phyloP scores from a whole-genome alignment of 2,113 vertebrate genomes.

The Mobula birostris region DNA sequence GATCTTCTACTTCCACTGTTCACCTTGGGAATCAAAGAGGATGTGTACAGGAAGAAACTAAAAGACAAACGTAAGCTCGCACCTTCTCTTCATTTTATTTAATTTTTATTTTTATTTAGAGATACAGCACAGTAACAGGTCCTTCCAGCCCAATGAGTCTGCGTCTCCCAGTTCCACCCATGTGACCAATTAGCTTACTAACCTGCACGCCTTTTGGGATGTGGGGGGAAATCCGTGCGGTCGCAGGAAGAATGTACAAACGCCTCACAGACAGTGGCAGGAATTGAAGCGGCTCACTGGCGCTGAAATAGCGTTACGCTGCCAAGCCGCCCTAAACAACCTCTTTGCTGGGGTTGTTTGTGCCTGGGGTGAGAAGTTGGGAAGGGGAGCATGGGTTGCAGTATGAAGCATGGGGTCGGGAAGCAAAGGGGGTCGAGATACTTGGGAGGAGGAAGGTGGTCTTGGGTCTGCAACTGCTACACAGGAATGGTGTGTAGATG shows the following conservation, averaged over 20 bases:
- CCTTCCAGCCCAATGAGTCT: too few relatives aligned
- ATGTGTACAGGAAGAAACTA: conserved; percentile 74
- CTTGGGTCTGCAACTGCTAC: neutral
- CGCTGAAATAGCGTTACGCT: too few relatives aligned
- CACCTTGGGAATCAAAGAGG: conserved; percentile 56
- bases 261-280: too few relatives aligned
- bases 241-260: too few relatives aligned
- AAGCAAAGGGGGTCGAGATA: neutral
- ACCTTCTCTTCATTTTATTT: conserved; percentile 40
- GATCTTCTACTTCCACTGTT: conserved; percentile 48
- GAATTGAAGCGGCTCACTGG: too few relatives aligned
- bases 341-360: conserved; percentile 37
- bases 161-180: too few relatives aligned
- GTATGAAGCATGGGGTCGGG: neutral
- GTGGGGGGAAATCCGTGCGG: too few relatives aligned
- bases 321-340: too few relatives aligned
- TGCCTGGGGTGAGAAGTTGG: neutral
- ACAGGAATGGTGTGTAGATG: neutral
- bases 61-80: conserved; percentile 72
- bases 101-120: too few relatives aligned
- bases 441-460: neutral
- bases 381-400: neutral
- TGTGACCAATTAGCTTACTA: too few relatives aligned
- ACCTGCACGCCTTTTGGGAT: too few relatives aligned
- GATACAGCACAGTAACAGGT: too few relatives aligned